Evolutionary conservation across 2,888 invertebrate genomes (phyloP).

Genomic region (Caenorhabditis afra): DNA sequence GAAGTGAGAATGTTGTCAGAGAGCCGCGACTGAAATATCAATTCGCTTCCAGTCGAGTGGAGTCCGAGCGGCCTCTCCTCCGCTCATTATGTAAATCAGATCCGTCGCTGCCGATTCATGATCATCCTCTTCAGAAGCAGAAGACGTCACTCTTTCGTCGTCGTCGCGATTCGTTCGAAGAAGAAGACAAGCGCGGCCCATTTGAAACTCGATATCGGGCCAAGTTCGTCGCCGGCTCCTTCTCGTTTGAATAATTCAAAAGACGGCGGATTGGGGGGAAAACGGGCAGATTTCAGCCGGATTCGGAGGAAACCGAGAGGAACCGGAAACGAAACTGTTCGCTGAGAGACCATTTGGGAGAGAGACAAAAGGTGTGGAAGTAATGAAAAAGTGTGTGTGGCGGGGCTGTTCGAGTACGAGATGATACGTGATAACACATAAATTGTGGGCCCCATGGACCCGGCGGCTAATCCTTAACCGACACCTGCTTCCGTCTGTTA

Average conservation of each 20-base stretch:
- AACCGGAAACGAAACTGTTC: constrained; percentile 2
- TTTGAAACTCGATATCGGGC: constrained; percentile 45
- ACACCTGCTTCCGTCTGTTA: constrained; percentile 53
- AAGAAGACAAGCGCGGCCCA: constrained; percentile 11
- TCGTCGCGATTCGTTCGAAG: constrained; percentile 23
- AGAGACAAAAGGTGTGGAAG: constrained; percentile 11
- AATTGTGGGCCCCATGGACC: constrained; percentile 25
- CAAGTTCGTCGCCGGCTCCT: constrained; percentile 24
- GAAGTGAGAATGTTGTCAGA: not conserved
- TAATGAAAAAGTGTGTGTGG: constrained; percentile 45
- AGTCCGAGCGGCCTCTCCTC: constrained; percentile 2
- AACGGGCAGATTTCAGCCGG: not conserved
- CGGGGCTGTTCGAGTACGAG: constrained; percentile 29
- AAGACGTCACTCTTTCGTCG: constrained; percentile 46
- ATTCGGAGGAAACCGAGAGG: not conserved
- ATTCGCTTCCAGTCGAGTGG: constrained; percentile 32
- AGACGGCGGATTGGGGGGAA: not conserved
- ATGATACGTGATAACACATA: constrained; percentile 56
- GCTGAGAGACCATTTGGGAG: too few species aligned
- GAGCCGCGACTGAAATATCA: not conserved
- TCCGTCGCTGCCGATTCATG: constrained; percentile 22
- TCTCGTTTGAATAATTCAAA: constrained; percentile 49
- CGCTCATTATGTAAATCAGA: constrained; percentile 38
- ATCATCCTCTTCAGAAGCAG: constrained; percentile 15
- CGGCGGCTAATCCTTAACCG: constrained; percentile 36